A percentile compares a stretch with the other conserved stretches of the same genome.
Evolutionary conservation across 2,888 invertebrate genomes (phyloP).

Genomic region (Microctonus brassicae): DNA sequence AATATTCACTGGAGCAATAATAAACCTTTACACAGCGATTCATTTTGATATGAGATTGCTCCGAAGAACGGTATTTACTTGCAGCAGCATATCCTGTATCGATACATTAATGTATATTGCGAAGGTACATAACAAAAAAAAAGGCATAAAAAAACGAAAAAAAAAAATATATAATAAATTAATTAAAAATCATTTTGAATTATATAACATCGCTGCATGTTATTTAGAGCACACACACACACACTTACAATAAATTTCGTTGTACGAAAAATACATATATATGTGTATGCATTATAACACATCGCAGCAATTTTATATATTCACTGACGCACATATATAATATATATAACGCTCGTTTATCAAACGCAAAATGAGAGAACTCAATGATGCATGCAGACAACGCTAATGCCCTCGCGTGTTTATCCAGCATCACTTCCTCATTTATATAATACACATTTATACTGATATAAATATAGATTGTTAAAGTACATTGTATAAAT

Average conservation of each 20-base stretch:
- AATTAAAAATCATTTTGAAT: background rate
- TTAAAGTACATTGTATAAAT: too few relatives aligned
- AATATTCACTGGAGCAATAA: conserved; percentile 24
- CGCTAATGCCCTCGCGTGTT: background rate
- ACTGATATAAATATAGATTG: background rate
- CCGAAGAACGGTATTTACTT: conserved; percentile 43
- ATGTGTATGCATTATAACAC: background rate
- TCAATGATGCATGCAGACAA: conserved; percentile 14
- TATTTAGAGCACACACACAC: conserved; percentile 14
- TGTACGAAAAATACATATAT: background rate
- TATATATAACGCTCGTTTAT: background rate
- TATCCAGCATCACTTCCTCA: conserved; percentile 3
- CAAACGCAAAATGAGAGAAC: conserved; percentile 13
- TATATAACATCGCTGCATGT: background rate
- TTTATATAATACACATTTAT: background rate
- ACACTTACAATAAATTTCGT: conserved; percentile 6
- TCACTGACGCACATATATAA: background rate
- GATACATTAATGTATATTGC: conserved; percentile 40
- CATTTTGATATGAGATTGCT: conserved; percentile 45
- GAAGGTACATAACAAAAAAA: background rate
- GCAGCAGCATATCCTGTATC: conserved; percentile 37
- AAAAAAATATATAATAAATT: background rate
- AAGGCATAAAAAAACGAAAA: background rate
- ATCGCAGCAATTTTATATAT: background rate
- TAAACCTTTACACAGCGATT: conserved; percentile 15